Evolutionary conservation across 2,888 invertebrate species (phyloP).

Genomic region (Torymus texanus): DNA sequence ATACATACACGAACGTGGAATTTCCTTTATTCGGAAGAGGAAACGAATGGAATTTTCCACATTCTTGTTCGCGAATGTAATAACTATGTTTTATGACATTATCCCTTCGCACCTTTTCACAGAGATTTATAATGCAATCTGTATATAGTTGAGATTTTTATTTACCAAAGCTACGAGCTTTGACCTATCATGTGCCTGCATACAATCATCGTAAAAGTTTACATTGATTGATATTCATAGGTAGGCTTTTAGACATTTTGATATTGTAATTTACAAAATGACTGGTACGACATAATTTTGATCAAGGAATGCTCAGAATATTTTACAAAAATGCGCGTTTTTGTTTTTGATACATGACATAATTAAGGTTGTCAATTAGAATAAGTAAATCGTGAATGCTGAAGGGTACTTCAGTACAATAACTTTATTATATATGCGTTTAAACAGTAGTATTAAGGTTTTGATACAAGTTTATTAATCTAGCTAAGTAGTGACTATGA

Average conservation of each 20-base stretch:
- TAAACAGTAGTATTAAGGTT: neutral
- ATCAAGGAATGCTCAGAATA: conserved; percentile 14
- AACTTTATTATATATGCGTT: neutral
- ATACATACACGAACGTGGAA: no score
- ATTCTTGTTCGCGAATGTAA: neutral
- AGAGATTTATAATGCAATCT: conserved; percentile 39
- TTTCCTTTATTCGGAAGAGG: conserved; percentile 9
- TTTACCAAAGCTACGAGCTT: conserved; percentile 16
- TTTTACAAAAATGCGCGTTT: conserved; percentile 18
- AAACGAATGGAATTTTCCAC: conserved; percentile 31
- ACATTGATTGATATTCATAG: neutral
- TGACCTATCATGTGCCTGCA: conserved; percentile 1
- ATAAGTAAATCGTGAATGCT: conserved; percentile 13
- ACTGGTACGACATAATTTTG: neutral
- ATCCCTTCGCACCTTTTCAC: conserved; percentile 9
- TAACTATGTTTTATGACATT: conserved; percentile 16
- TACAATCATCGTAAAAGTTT: conserved; percentile 8
- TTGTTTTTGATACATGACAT: conserved; percentile 24
- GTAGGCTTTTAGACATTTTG: conserved; percentile 16
- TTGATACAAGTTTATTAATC: neutral
- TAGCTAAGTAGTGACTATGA: neutral
- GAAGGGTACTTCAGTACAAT: neutral
- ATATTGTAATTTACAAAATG: conserved; percentile 20
- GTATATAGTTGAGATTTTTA: conserved; percentile 42
- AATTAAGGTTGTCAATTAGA: conserved; percentile 23